phyloP scores from a whole-genome alignment of 1,140 invertebrate genomes.

The Goniozus legneri region DNA sequence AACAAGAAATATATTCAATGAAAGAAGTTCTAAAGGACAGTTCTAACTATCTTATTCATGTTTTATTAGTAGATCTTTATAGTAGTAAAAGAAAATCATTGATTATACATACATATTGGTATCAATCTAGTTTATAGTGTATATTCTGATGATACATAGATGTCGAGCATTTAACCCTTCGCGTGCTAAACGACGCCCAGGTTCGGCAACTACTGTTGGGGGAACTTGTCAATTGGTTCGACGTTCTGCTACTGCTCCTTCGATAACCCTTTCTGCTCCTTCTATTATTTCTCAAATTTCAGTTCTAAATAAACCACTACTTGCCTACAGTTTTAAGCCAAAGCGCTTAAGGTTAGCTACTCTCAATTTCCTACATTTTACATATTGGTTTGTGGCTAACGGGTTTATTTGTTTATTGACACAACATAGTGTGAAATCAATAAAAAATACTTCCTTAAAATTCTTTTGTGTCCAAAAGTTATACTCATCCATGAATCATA shows the following conservation, averaged over 20 bases:
- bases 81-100: conserved; percentile 33
- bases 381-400: conserved; percentile 34
- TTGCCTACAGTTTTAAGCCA: conserved; percentile 51
- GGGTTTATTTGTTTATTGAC: no score
- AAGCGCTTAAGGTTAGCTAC: conserved; percentile 51
- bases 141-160: no score
- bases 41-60: neutral
- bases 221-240: conserved; percentile 45
- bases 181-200: conserved; percentile 39
- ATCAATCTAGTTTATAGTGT: no score
- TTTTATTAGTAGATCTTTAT: conserved; percentile 12
- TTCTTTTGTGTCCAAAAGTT: no score
- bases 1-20: no score
- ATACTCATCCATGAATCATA: no score
- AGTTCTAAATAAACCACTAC: conserved; percentile 44
- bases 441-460: no score
- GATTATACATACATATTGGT: no score
- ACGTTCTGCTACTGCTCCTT: conserved; percentile 44
- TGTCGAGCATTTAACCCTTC: conserved; percentile 52
- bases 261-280: conserved; percentile 33
- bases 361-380: conserved; percentile 38
- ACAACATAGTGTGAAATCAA: no score
- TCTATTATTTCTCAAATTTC: conserved; percentile 37
- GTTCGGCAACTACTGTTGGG: conserved; percentile 31
- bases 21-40: neutral